Percentiles rank a stretch among this genome's conserved stretches.
Evolutionary conservation across 2,888 invertebrate species (phyloP).

Genomic region (Drosophila leonis): DNA sequence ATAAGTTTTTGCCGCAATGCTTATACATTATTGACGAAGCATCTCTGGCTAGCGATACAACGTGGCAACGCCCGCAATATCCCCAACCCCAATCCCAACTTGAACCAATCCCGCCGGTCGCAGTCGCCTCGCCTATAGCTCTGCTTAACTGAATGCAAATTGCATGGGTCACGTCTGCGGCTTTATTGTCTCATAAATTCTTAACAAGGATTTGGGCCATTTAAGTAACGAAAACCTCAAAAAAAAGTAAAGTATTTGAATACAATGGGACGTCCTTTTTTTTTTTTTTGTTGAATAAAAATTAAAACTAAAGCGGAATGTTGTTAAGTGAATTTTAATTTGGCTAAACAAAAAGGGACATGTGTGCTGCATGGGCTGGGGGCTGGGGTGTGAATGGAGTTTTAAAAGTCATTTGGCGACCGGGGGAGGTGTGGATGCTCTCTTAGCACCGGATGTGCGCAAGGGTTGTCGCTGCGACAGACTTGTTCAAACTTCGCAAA

Average conservation of each 20-base stretch:
- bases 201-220: constrained; percentile 64
- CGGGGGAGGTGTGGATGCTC: not conserved
- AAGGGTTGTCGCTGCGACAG: constrained; percentile 55
- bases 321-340: constrained; percentile 77
- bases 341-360: constrained; percentile 55
- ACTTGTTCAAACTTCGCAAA: constrained; percentile 46
- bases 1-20: constrained; percentile 62
- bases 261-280: constrained; percentile 1
- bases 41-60: constrained; percentile 34
- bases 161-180: constrained; percentile 73
- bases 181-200: constrained; percentile 70
- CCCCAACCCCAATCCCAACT: not conserved
- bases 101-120: not conserved
- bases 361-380: constrained; percentile 14
- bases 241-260: constrained; percentile 31
- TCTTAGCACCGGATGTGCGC: constrained; percentile 43
- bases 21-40: constrained; percentile 71
- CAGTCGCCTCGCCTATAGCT: constrained; percentile 12
- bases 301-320: constrained; percentile 63
- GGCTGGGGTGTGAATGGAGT: constrained; percentile 33
- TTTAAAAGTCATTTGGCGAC: constrained; percentile 17
- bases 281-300: constrained; percentile 43
- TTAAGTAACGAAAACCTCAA: constrained; percentile 35
- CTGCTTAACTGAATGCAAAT: constrained; percentile 61
- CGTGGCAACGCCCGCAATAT: constrained; percentile 24